phyloP scores from a whole-genome alignment of 92 coral and sea anemone genomes.

The Metridium senile region DNA sequence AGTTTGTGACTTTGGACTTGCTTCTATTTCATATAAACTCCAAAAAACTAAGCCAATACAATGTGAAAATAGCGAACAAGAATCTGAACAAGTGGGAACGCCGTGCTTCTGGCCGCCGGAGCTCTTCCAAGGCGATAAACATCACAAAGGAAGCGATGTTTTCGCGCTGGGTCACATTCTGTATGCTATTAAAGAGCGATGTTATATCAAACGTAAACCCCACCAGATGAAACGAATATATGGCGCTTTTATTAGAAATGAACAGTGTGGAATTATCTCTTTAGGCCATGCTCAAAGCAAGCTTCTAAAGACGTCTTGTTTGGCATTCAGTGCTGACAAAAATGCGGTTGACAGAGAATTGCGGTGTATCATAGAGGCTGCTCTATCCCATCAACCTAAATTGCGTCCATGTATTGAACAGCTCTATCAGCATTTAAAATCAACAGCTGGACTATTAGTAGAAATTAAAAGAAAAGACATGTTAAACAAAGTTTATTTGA shows the following conservation, averaged over 20 bases:
- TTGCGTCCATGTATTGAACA: conserved; percentile 36
- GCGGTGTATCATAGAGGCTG: conserved; percentile 14
- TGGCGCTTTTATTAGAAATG: conserved; percentile 74
- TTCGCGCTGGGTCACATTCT: conserved; percentile 79
- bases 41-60: background rate
- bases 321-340: conserved; percentile 24
- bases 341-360: conserved; percentile 16
- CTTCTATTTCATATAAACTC: conserved; percentile 42
- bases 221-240: conserved; percentile 26
- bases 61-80: conserved; percentile 3
- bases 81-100: conserved; percentile 21
- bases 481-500: background rate
- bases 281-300: conserved; percentile 31
- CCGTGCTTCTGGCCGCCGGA: conserved; percentile 72
- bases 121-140: conserved; percentile 51
- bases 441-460: conserved; percentile 18
- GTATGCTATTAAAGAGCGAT: conserved; percentile 76
- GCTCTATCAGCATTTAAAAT: conserved; percentile 22
- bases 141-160: conserved; percentile 66
- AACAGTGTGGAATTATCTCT: background rate
- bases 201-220: conserved; percentile 40
- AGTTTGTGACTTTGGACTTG: conserved; percentile 84
- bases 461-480: conserved; percentile 16
- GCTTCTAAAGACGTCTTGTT: conserved; percentile 5
- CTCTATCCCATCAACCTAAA: conserved; percentile 11